Evolutionary conservation across 2,113 vertebrate species (phyloP), one percentile per base, ranked within the genome.

Genomic region (Pipra filicauda): DNA sequence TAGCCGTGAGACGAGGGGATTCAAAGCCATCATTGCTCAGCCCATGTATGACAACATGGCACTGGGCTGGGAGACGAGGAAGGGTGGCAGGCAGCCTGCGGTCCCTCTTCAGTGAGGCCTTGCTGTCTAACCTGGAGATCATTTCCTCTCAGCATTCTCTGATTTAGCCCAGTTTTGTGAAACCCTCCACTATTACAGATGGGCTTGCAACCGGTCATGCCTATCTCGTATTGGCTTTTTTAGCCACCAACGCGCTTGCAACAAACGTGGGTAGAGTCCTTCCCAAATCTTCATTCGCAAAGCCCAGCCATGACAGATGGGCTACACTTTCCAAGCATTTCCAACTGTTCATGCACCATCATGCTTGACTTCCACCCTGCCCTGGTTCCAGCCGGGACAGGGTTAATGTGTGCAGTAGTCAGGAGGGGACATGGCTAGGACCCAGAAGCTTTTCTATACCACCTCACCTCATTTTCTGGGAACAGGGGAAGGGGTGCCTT

Each of bases 41-140:
- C 33, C 22, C 1, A 0, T 22, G 24, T 14, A 6, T 0, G 0
- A 28, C 58, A 41, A 35, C 33, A 24, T 39, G 31, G 18, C 6
- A 5, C 43, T 37, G 77, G 43, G 11, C 51, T 61, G 70, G 55
- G 67, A 33, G 41, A 28, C 5, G 8, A 77, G 52, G 33, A 39
- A 26, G 16, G 12, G 9, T 31, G 21, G 5, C 1, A 21, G 37
- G 46, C 58, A 83, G 33, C 46, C 46, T 37, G 19, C 3, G 1
- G 11, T 14, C 27, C 37, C 44, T 15, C 49, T 73, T 26, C n/a
- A 27, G 37, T 11, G 8, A 0, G 5, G 37, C 28, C 31, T 64
- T n/a, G 39, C 57, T 85, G 48, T 39, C 41, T 46, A 21, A 66
- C 10, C n/a, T 16, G 23, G 37, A 37, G 17, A 4, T 39, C 23